phyloP scores from a whole-genome alignment of 2,113 vertebrate species.

The Synchiropus splendidus region DNA sequence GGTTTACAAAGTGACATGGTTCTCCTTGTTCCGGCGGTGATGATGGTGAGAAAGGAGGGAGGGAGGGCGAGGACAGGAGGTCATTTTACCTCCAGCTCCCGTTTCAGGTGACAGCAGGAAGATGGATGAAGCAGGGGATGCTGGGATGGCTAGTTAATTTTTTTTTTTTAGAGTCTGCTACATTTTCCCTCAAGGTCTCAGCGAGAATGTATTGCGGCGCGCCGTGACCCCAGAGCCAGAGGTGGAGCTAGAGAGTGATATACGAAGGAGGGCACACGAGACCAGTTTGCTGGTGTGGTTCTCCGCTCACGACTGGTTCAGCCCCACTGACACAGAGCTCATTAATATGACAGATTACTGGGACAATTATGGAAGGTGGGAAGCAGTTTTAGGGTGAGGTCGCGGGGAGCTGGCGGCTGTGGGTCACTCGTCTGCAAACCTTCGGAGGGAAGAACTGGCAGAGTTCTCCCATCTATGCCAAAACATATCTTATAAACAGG shows the following conservation, averaged over 20 bases:
- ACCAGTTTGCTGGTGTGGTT: conserved; percentile 22
- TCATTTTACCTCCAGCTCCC: conserved; percentile 53
- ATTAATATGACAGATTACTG: conserved; percentile 37
- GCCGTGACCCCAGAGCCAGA: conserved; percentile 12
- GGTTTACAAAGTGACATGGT: conserved; percentile 47
- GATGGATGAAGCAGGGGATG: conserved; percentile 49
- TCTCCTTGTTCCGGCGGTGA: conserved; percentile 34
- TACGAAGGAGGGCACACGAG: conserved; percentile 31
- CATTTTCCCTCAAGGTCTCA: conserved; percentile 25
- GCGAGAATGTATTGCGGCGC: background rate
- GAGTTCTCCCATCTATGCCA: no score
- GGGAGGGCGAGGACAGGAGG: conserved; percentile 15
- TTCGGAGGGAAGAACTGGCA: background rate
- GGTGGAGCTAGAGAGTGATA: conserved; percentile 9
- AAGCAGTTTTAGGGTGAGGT: conserved; percentile 22
- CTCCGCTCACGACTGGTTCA: conserved; percentile 1
- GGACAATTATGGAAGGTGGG: conserved; percentile 19
- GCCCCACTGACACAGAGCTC: conserved; percentile 29
- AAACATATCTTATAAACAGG: no score
- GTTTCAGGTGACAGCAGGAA: conserved; percentile 52
- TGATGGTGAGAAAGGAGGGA: no score
- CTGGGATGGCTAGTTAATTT: conserved; percentile 47
- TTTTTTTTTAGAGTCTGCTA: conserved; percentile 1
- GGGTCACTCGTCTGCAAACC: no score
- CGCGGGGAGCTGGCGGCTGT: conserved; percentile 2